Evolutionary conservation across 2,888 invertebrate genomes (phyloP).

Genomic region (Megaustenia siamemsis): DNA sequence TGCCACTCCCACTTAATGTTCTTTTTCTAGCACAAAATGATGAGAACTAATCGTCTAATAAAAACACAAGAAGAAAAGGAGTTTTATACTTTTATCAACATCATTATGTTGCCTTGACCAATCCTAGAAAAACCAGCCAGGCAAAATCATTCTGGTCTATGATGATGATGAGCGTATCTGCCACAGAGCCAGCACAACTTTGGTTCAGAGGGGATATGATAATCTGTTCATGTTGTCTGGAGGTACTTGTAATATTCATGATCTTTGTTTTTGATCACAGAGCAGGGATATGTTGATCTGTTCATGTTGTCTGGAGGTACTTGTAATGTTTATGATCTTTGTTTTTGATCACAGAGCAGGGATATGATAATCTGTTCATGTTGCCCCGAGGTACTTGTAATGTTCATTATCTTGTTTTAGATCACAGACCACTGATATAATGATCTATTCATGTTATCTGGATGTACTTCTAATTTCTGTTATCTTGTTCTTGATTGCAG

Average conservation of each 20-base stretch:
- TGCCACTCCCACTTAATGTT: no score
- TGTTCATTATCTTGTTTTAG: no score
- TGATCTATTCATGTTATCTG: conserved; percentile 81
- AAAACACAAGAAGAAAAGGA: no score
- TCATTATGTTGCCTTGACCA: conserved; percentile 9
- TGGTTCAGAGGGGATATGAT: conserved; percentile 82
- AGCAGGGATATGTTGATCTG: conserved; percentile 82
- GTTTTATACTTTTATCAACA: no score
- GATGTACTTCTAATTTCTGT: no score
- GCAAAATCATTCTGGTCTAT: conserved; percentile 81
- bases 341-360: no score
- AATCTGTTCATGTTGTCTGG: conserved; percentile 82
- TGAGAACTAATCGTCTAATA: no score
- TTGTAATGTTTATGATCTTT: no score
- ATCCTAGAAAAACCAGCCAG: conserved; percentile 79
- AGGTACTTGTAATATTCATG: no score
- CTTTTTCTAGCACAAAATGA: no score
- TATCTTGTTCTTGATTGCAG: no score
- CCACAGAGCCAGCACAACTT: conserved; percentile 79
- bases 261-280: no score
- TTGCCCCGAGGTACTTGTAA: conserved; percentile 82
- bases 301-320: conserved; percentile 82
- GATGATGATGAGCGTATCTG: conserved; percentile 81
- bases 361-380: conserved; percentile 82
- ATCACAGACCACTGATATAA: conserved; percentile 82